Evolutionary conservation across 1,140 invertebrate species (phyloP).

Genomic region (Hylyphantes graminicola): DNA sequence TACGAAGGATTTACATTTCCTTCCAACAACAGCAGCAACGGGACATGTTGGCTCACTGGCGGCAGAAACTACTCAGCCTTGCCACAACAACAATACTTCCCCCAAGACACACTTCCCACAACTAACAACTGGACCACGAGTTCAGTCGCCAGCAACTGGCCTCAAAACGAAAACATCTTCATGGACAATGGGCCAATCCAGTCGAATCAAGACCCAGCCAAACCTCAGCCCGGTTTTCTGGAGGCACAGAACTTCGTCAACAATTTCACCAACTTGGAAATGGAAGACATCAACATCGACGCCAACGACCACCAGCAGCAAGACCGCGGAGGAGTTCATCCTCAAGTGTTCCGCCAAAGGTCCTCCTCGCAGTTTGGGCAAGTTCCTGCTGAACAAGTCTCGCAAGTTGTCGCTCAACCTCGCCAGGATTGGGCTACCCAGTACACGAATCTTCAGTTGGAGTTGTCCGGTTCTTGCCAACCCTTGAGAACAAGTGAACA

Average conservation of each 20-base stretch:
- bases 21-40: constrained; percentile 1
- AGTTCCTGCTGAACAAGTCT: background rate
- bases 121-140: constrained; percentile 1
- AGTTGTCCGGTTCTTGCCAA: background rate
- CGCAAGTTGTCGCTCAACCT: background rate
- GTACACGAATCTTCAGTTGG: background rate
- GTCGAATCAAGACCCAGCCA: background rate
- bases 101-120: constrained; percentile 4
- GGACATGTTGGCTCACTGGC: constrained; percentile 11
- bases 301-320: background rate
- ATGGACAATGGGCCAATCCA: background rate
- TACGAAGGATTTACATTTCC: constrained; percentile 25
- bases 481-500: background rate
- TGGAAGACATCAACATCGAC: constrained; percentile 15
- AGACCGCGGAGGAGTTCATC: background rate
- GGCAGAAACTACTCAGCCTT: background rate
- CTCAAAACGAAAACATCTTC: constrained; percentile 17
- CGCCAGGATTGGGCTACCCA: constrained; percentile 9
- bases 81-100: constrained; percentile 23
- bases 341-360: background rate
- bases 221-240: background rate
- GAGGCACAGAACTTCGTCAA: constrained; percentile 14
- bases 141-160: background rate
- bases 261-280: background rate
- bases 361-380: background rate